Evolutionary conservation across 2,888 invertebrate species (phyloP), one percentile per base, ranked within the genome.

Genomic region (Ctenicera cuprea): DNA sequence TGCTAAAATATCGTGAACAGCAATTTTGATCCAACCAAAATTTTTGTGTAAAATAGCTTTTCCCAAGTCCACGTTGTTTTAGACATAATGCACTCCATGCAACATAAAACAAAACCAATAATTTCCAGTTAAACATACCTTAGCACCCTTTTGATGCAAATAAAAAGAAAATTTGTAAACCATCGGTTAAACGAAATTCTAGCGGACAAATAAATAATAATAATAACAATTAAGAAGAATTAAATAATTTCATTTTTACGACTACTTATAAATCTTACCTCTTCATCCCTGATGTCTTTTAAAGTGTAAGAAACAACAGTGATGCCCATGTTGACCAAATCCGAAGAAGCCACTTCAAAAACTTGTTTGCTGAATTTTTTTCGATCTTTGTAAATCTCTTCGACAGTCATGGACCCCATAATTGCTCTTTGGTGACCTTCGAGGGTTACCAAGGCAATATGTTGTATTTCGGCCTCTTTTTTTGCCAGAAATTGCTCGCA

Each of bases 321-420:
- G 81, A 97, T 97, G 52, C 97, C 97, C 97, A 97, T 97, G 84
- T 97, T 97, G 80, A 97, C 96, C 76, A 97, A 90, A 89, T 97
- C 97, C 63, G 96, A 96, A 20, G 97, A 97, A 2, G 97, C 97
- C 11, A 97, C 97, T 88, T 97, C 97, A 83, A 97, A 97, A 2
- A 97, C 97, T 87, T 93, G 92, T 88, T 97, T 97, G 83, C 97
- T 97, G 87, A 97, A 97, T 87, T 97, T 97, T 88, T 97, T 97
- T 70, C 97, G 91, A 86, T 97, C 97, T 85, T 97, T 97, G 87
- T 97, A 97, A 84, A 97, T 97, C 88, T 97, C 97, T 88, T 97
- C 97, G 3, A 97, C 97, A 0, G 97, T 97, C 97, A 97, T 97
- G 77, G 96, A 96, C 33, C 97, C 97, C 97, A 97, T 97, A 77